Base-by-base conservation (phyloP, 2,888 invertebrate genomes). In the Rhamphomyia laevipes region DNA sequence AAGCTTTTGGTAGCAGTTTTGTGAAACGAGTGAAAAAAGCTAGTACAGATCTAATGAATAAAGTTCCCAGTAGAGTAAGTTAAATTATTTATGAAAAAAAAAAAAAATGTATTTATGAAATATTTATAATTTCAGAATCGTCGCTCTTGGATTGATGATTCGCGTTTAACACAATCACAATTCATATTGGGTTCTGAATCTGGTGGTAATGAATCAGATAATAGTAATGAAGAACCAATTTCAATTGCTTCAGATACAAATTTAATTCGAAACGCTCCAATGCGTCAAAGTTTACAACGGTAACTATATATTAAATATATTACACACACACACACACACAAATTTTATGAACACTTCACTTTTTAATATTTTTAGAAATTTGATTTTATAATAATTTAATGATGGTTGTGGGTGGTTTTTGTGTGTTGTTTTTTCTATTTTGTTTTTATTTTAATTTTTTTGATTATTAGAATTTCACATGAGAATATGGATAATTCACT, bases 1-100 rank as follows among this genome's bases (percentile, higher is more conserved):
- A 86, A 68, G 82, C 91, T 45, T 87, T 93, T 66, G 92, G 91
- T 6, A 88, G 91, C 21, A 88, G 84, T 49, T 76, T 93, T 53
- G 88, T 92, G 0, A 79, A 86, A 61, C 80, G 85, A 66, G 88
- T 91, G 1, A 77, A 86, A 46, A 89, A 90, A 71, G 90, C 89
- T 5, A 86, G 90, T 21, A 86, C 89, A 0, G 90, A 90, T 66
- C 77, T 91, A 45, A 87, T 92, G 58, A 88, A 81, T 59, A 87
- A 86, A 74, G 84, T 84, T 47, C 84, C 85, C 2, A 77, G 78
- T 51, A 74, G 83, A 61, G 81, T 81, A 70, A 71, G 72, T 63
- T 41, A n/a, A 13, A 17, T 4, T n/a, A n/a, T 44, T 21, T 13
- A 21, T 45, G 30, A 31, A 33, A 44, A 11, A 13, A 44, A 30